Evolutionary conservation across 2,113 vertebrate genomes (phyloP).

Genomic region (Pituophis catenifer): DNA sequence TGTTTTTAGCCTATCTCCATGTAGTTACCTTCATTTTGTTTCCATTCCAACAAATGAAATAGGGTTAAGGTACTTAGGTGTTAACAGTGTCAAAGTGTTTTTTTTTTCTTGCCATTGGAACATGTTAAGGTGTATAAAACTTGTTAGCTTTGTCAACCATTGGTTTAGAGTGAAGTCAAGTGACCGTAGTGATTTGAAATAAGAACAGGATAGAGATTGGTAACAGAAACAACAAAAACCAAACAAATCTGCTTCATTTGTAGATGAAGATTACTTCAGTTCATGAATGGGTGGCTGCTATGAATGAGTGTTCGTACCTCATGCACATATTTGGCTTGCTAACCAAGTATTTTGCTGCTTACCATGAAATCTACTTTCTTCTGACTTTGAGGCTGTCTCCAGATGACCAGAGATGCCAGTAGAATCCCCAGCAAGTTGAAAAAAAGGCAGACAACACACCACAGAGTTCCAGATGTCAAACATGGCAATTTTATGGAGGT

Average conservation of each 20-base stretch:
- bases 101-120: neutral
- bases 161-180: neutral
- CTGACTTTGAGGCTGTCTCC: constrained; percentile 79
- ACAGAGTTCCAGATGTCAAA: constrained; percentile 51
- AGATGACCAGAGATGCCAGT: constrained; percentile 64
- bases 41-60: neutral
- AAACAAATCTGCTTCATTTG: neutral
- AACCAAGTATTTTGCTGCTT: neutral
- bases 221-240: neutral
- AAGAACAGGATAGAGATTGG: neutral
- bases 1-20: neutral
- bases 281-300: neutral
- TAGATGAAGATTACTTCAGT: neutral
- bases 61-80: neutral
- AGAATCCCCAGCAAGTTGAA: constrained; percentile 63
- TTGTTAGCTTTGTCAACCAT: neutral
- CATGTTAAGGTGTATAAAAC: neutral
- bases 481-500: constrained; percentile 61
- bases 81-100: neutral
- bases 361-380: constrained; percentile 80
- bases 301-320: neutral
- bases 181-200: neutral
- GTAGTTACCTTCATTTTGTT: neutral
- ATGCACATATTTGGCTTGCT: neutral
- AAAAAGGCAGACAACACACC: constrained; percentile 69